phyloP scores from a whole-genome alignment of 2,113 vertebrate genomes.

The Mormyrus iriodes region DNA sequence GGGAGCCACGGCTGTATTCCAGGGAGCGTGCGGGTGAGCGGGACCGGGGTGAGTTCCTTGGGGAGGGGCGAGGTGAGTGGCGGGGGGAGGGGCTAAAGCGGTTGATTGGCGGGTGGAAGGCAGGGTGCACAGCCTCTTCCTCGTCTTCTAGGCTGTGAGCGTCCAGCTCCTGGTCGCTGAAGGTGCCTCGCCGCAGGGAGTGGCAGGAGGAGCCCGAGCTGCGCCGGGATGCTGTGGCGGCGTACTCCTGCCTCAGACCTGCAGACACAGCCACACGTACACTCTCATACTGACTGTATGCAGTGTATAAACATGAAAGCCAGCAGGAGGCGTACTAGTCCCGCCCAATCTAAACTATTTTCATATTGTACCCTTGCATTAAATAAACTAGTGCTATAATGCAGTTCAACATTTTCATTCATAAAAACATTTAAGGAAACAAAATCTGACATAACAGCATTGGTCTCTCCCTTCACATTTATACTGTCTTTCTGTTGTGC shows the following conservation, averaged over 20 bases:
- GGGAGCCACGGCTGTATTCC: slow-evolving; percentile 79
- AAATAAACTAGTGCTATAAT: not conserved
- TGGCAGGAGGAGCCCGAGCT: slow-evolving; percentile 97
- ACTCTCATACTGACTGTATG: not conserved
- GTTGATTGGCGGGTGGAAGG: slow-evolving; percentile 74
- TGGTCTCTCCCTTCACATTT: not conserved
- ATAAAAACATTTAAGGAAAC: not conserved
- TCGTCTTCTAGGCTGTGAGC: slow-evolving; percentile 95
- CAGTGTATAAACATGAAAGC: not conserved
- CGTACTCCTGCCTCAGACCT: slow-evolving; percentile 96
- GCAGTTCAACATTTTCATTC: not conserved
- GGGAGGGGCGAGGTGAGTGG: slow-evolving; percentile 80
- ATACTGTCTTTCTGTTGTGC: not conserved
- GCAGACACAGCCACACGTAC: not conserved
- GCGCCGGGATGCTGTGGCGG: slow-evolving; percentile 84
- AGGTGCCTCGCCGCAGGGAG: slow-evolving; percentile 83
- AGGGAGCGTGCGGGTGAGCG: slow-evolving; percentile 86
- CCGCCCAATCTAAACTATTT: not conserved
- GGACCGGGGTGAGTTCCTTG: slow-evolving; percentile 86
- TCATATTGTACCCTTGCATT: not conserved
- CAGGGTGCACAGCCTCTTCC: slow-evolving; percentile 78
- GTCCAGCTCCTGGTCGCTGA: slow-evolving; percentile 95
- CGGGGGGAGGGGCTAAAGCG: slow-evolving; percentile 92
- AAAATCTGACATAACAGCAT: not conserved
- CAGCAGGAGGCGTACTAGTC: not conserved